Conservation (phyloP, 2,888 invertebrate genomes). For the Meiosimyza decipiens region DNA sequence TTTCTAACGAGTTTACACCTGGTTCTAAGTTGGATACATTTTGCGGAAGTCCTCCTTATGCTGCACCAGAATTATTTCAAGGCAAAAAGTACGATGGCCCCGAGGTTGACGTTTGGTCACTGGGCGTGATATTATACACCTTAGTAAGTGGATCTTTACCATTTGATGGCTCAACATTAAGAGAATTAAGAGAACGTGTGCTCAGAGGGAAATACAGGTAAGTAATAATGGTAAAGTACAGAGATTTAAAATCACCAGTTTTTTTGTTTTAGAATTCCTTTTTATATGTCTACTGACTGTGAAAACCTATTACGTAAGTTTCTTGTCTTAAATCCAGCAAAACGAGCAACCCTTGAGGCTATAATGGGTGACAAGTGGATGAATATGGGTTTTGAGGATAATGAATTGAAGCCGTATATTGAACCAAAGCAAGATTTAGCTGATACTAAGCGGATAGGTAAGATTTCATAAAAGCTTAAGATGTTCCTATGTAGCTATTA, state of each 20-base stretch:
- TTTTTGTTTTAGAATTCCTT: constrained; percentile 83
- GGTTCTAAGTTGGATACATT: constrained; percentile 99
- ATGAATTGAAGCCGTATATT: constrained; percentile 95
- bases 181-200: constrained; percentile 96
- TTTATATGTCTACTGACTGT: constrained; percentile 99
- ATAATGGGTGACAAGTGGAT: constrained; percentile 98
- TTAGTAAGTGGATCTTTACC: constrained; percentile 99
- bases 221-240: too few relatives aligned
- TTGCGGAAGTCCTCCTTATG: constrained; percentile 99
- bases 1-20: constrained; percentile 98
- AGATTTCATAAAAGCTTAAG: too few relatives aligned
- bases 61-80: constrained; percentile 99
- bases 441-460: constrained; percentile 91
- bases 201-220: constrained; percentile 84
- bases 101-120: constrained; percentile 97
- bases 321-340: constrained; percentile 97
- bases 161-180: constrained; percentile 98
- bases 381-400: constrained; percentile 92
- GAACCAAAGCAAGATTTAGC: constrained; percentile 96
- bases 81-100: constrained; percentile 99
- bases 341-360: constrained; percentile 91
- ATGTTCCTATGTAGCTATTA: too few relatives aligned
- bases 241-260: too few relatives aligned
- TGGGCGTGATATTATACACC: constrained; percentile 98
- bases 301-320: constrained; percentile 99